Conservation (phyloP, 1,140 invertebrate genomes). For the Drosophila kepulauana region DNA sequence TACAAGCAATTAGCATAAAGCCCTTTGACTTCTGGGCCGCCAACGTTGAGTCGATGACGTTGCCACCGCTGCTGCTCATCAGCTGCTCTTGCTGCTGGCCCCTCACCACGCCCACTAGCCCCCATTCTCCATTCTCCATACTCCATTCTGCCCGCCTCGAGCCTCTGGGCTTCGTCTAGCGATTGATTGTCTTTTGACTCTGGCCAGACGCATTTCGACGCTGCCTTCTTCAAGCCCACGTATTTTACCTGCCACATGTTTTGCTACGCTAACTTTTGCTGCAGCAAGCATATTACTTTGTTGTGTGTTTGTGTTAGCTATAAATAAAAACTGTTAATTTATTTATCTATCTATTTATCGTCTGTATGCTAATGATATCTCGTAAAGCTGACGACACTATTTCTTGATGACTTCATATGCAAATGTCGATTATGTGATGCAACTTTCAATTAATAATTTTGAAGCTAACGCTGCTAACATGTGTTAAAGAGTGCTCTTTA, state of each 20-base stretch:
- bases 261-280: background rate
- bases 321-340: background rate
- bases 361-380: too few relatives aligned
- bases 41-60: constrained; percentile 41
- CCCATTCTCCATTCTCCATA: background rate
- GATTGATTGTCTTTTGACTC: constrained; percentile 31
- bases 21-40: constrained; percentile 63
- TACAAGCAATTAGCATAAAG: constrained; percentile 73
- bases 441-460: too few relatives aligned
- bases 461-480: too few relatives aligned
- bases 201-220: constrained; percentile 7
- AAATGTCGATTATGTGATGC: too few relatives aligned
- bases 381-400: too few relatives aligned
- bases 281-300: background rate
- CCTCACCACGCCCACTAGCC: constrained; percentile 22
- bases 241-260: background rate
- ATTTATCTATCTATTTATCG: background rate
- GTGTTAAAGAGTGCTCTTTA: too few relatives aligned
- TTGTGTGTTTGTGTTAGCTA: background rate
- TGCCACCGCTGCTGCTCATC: constrained; percentile 17
- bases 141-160: background rate
- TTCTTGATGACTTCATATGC: too few relatives aligned
- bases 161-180: constrained; percentile 8
- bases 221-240: constrained; percentile 8
- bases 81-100: constrained; percentile 11